Evolutionary conservation across 2,888 invertebrate species (phyloP), one percentile per base, ranked within the genome.

Genomic region (Cerastis rubricosa): DNA sequence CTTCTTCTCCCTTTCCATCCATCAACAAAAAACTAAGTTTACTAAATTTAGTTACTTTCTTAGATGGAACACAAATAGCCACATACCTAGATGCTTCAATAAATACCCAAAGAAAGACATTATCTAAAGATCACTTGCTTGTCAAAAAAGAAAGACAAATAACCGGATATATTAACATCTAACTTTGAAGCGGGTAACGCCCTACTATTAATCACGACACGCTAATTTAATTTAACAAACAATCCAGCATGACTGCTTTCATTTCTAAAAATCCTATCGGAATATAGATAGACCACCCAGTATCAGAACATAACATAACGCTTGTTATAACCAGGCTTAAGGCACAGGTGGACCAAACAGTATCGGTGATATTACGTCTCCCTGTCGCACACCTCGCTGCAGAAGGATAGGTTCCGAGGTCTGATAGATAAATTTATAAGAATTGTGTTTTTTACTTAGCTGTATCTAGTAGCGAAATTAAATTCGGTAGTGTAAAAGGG

Each of bases 151-250:
- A 47, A 54, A 67, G 2, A 64, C 17, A 5, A 22, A 67, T 14
- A 54, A 49, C 47, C 35, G 35, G 43, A 57, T 49, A 40, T 22
- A 80, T 73, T 47, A 47, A 80, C 74, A 25, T 29, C 25, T 17
- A 65, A 74, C 22, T 35, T 47, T 29, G 14, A 19, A 68, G 43
- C 25, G 12, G 12, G 81, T 65, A 25, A 66, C 83, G 49, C 78
- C 78, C 67, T 64, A 49, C 57, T 49, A 76, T 82, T 22, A 82
- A 82, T 76, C 66, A 76, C 22, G 74, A 45, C 8, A 74, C 22
- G 43, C 57, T 81, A 68, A 83, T 76, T 67, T 76, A 77, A 77
- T 49, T 77, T 57, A 57, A 63, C 35, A 64, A 68, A 77, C 68
- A 63, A 68, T 25, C 2, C n/a, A 63, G 40, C 3, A 75, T n/a